Percentiles rank a stretch among this genome's conserved stretches.
These are phyloP conservation scores for Ophiodon elongatus DNA, from an alignment of 2,113 vertebrate genomes.

Conservation along the genomic window DNA sequence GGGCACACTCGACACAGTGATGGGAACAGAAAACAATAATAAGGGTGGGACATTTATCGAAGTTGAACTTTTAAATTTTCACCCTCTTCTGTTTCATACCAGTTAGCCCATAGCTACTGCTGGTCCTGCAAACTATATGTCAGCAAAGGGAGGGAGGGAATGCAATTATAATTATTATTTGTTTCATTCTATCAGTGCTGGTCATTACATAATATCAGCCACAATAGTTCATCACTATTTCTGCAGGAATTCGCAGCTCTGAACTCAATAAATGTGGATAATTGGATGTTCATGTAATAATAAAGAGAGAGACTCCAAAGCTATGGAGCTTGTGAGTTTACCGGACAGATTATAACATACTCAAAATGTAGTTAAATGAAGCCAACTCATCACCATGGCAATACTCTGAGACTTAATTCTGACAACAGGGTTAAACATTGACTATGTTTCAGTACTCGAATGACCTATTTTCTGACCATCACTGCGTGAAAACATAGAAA, in stretches of 20 bases:
- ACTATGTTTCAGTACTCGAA: neutral
- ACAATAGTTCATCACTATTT: neutral
- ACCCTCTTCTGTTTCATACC: neutral
- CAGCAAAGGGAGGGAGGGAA: neutral
- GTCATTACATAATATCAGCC: neutral
- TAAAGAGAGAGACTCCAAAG: neutral
- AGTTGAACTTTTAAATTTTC: neutral
- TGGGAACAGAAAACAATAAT: neutral
- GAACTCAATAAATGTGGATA: neutral
- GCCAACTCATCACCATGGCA: neutral
- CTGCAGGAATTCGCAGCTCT: no score
- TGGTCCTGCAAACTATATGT: neutral
- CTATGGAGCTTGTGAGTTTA: neutral
- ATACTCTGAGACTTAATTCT: neutral
- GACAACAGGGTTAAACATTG: neutral
- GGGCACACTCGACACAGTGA: neutral
- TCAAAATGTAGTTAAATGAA: neutral
- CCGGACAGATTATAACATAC: neutral
- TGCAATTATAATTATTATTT: no score
- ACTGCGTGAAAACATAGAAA: neutral
- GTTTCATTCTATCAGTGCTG: neutral
- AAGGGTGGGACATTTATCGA: neutral
- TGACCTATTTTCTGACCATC: neutral
- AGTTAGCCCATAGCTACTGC: neutral
- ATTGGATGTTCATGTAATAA: neutral